phyloP scores from a whole-genome alignment of 2,888 invertebrate genomes.

The Ichneumoninae sp. region DNA sequence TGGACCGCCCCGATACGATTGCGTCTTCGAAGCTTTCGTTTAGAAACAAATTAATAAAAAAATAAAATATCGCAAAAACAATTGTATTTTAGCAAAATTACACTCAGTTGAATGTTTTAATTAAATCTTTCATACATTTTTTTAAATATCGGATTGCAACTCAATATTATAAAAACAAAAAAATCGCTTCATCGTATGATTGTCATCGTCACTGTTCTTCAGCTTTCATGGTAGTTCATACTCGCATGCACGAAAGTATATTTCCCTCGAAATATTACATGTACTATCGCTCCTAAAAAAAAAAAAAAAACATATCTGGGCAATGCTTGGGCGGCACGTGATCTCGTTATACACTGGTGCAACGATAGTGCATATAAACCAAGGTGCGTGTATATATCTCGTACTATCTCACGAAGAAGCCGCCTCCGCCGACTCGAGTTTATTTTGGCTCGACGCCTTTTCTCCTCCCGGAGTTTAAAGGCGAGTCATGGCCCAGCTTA shows the following conservation, averaged over 20 bases:
- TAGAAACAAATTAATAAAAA: background rate
- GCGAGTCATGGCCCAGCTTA: conserved; percentile 16
- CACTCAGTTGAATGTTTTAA: no score
- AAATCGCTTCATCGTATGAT: background rate
- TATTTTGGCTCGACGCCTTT: conserved; percentile 62
- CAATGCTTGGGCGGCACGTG: conserved; percentile 28
- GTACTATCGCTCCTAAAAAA: conserved; percentile 5
- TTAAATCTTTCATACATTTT: no score
- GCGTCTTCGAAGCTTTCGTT: background rate
- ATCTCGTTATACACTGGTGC: conserved; percentile 32
- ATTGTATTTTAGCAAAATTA: no score
- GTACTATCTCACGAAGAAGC: conserved; percentile 33
- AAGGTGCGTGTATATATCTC: conserved; percentile 5
- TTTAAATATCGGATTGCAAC: background rate
- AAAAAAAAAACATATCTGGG: background rate
- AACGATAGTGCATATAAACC: conserved; percentile 9
- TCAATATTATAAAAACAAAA: background rate
- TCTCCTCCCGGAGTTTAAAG: conserved; percentile 41
- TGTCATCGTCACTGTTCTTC: background rate
- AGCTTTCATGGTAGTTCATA: background rate
- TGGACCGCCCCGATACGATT: no score
- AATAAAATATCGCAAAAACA: no score
- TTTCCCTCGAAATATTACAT: conserved; percentile 27
- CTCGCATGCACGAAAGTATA: conserved; percentile 4
- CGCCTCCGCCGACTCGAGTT: conserved; percentile 45